Percentiles rank a stretch among this genome's conserved stretches.
phyloP scores from a whole-genome alignment of 1,140 invertebrate species.

The Philopotamus ludificatus region DNA sequence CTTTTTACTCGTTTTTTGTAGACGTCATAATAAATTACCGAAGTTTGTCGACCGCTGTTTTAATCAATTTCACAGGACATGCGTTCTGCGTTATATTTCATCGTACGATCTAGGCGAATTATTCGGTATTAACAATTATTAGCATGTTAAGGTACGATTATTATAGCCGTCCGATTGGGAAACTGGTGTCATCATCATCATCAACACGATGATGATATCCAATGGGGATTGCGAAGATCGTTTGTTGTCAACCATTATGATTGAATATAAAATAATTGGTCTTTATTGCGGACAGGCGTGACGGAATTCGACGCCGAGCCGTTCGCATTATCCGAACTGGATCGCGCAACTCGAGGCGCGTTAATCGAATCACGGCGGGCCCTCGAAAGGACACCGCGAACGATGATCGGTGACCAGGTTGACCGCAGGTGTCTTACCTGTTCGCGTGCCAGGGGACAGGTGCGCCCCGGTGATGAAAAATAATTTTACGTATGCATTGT shows the following conservation, averaged over 20 bases:
- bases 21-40: too few species aligned
- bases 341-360: background rate
- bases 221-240: background rate
- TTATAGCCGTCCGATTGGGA: background rate
- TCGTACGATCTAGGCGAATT: too few species aligned
- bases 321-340: background rate
- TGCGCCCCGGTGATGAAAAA: too few species aligned
- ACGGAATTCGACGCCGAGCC: slow-evolving; percentile 25
- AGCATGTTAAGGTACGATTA: too few species aligned
- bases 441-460: slow-evolving; percentile 21
- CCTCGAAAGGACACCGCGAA: background rate
- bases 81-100: too few species aligned
- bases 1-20: too few species aligned
- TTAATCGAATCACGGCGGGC: slow-evolving; percentile 14
- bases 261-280: slow-evolving; percentile 36
- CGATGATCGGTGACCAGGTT: slow-evolving; percentile 16
- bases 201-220: background rate
- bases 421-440: slow-evolving; percentile 27
- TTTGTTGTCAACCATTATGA: slow-evolving; percentile 33
- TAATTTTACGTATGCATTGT: background rate
- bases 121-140: too few species aligned
- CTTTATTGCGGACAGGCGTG: slow-evolving; percentile 31
- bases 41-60: too few species aligned
- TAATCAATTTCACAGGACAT: too few species aligned
- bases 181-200: background rate